phyloP scores from a whole-genome alignment of 2,888 invertebrate genomes.

The Aradus depressus region DNA sequence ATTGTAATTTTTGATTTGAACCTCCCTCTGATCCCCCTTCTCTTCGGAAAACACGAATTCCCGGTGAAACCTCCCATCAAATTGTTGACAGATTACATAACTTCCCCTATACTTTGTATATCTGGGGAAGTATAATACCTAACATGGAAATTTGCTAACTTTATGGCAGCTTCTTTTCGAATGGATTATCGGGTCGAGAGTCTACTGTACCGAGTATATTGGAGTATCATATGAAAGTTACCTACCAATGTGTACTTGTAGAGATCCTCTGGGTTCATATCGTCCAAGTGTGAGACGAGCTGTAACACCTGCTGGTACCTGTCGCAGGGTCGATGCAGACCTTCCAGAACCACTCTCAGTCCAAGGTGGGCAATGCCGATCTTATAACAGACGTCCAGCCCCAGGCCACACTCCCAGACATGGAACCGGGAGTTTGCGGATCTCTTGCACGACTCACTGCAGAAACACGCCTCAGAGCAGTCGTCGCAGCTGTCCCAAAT shows the following conservation, averaged over 20 bases:
- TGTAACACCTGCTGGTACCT: conserved; percentile 55
- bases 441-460: conserved; percentile 50
- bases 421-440: conserved; percentile 49
- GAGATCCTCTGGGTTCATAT: conserved; percentile 52
- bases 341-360: conserved; percentile 49
- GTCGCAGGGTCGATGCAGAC: conserved; percentile 38
- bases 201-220: no score
- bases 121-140: no score
- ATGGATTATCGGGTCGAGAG: no score
- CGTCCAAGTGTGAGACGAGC: conserved; percentile 59
- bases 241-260: conserved; percentile 59
- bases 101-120: no score
- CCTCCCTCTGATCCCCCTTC: no score
- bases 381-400: conserved; percentile 51
- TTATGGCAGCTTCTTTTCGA: no score
- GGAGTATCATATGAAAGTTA: no score
- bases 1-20: no score
- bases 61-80: no score
- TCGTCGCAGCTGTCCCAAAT: conserved; percentile 45
- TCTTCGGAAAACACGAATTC: no score
- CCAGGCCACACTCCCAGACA: conserved; percentile 59
- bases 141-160: no score
- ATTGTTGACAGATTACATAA: no score
- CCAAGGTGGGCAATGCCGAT: conserved; percentile 71
- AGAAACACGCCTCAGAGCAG: conserved; percentile 58